A percentile compares a stretch with the other conserved stretches of the same genome.
Evolutionary conservation across 2,797 vertebrate species (phyloP).

Genomic region (Xenops minutus): DNA sequence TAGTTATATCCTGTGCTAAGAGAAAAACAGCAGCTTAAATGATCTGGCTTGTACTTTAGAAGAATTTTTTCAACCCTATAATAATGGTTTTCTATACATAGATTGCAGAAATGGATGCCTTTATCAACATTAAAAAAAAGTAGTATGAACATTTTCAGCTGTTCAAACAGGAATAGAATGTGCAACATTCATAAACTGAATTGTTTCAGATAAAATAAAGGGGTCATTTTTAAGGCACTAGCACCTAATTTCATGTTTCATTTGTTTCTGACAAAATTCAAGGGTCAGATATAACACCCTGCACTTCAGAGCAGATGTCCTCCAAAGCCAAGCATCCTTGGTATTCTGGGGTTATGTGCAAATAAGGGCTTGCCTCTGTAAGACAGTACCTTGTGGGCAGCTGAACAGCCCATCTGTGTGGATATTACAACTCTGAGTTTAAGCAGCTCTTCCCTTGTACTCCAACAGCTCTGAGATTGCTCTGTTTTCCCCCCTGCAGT

Average conservation of each 20-base stretch:
- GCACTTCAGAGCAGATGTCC: background rate
- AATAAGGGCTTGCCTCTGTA: background rate
- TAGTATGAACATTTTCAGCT: background rate
- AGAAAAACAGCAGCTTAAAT: constrained; percentile 42
- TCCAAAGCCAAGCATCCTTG: background rate
- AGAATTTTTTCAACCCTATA: constrained; percentile 41
- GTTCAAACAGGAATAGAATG: background rate
- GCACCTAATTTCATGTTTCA: background rate
- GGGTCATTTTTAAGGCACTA: background rate
- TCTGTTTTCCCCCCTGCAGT: background rate
- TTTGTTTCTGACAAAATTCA: background rate
- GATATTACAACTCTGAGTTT: background rate
- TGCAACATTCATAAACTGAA: background rate
- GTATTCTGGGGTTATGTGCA: background rate
- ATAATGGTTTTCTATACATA: constrained; percentile 62
- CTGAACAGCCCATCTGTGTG: background rate
- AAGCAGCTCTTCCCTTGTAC: background rate
- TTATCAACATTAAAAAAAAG: constrained; percentile 14
- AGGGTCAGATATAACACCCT: background rate
- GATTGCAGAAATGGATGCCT: constrained; percentile 37
- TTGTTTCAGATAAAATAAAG: background rate
- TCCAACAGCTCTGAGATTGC: background rate
- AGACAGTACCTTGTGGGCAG: background rate
- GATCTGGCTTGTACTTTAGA: constrained; percentile 37
- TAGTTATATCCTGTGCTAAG: background rate